phyloP scores from a whole-genome alignment of 2,797 vertebrate genomes.

The Trematomus bernacchii region DNA sequence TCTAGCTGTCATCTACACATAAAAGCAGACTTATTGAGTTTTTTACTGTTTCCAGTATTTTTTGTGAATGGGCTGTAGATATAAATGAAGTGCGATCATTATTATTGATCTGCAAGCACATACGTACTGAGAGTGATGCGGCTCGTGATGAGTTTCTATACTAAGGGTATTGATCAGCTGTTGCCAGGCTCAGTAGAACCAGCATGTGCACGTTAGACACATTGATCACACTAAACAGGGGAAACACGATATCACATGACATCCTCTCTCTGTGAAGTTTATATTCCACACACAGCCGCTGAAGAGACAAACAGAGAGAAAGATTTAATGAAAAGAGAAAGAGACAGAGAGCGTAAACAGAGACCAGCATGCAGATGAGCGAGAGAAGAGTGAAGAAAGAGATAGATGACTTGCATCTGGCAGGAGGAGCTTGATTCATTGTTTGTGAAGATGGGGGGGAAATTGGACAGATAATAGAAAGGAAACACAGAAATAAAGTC shows the following conservation, averaged over 20 bases:
- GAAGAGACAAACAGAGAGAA: constrained; percentile 33
- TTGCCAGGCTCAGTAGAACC: constrained; percentile 42
- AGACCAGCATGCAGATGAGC: constrained; percentile 64
- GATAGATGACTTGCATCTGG: constrained; percentile 57
- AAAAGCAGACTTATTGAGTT: constrained; percentile 5
- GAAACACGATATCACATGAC: constrained; percentile 34
- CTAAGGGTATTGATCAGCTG: constrained; percentile 47
- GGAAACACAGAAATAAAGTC: constrained; percentile 42
- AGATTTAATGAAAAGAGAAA: constrained; percentile 58
- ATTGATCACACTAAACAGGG: constrained; percentile 50
- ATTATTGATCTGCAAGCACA: constrained; percentile 49
- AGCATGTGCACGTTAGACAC: constrained; percentile 40
- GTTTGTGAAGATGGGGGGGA: constrained; percentile 48
- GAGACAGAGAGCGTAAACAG: constrained; percentile 36
- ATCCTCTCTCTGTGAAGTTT: constrained; percentile 44
- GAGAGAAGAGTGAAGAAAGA: constrained; percentile 10
- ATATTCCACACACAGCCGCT: constrained; percentile 49
- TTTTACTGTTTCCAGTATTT: constrained; percentile 16
- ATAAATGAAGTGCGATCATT: constrained; percentile 52
- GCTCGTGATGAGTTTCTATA: constrained; percentile 38
- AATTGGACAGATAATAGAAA: constrained; percentile 52
- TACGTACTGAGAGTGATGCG: constrained; percentile 15
- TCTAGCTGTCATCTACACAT: neutral
- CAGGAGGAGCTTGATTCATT: constrained; percentile 59
- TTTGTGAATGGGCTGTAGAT: constrained; percentile 31